phyloP scores from a whole-genome alignment of 2,113 vertebrate genomes.

The Piprites chloris region DNA sequence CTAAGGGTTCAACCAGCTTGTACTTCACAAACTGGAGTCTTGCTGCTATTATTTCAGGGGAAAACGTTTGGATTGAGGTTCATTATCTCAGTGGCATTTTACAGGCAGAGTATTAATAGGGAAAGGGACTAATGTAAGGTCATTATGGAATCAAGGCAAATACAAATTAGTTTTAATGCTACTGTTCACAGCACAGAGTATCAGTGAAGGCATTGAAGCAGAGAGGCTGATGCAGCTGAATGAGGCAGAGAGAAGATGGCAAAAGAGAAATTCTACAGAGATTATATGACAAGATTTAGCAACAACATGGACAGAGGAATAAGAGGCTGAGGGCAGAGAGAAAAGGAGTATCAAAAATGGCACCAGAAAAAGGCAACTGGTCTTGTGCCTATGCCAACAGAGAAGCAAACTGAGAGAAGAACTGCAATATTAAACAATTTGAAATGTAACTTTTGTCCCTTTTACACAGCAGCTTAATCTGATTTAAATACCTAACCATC shows the following conservation, averaged over 20 bases:
- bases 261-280: background rate
- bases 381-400: background rate
- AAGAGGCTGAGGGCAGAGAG: background rate
- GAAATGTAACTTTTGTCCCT: background rate
- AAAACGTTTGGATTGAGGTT: background rate
- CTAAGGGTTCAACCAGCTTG: background rate
- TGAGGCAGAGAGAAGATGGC: background rate
- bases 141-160: background rate
- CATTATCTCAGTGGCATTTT: background rate
- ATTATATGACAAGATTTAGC: background rate
- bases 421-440: background rate
- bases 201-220: background rate
- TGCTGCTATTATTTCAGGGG: background rate
- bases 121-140: background rate
- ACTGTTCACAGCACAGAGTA: background rate
- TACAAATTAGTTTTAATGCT: background rate
- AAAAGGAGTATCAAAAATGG: background rate
- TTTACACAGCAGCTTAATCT: background rate
- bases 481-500: background rate
- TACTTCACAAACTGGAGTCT: background rate
- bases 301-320: background rate
- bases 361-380: background rate
- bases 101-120: background rate
- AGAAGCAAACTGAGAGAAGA: background rate
- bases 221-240: background rate